Evolutionary conservation across 2,797 vertebrate species (phyloP), one percentile per base, ranked within the genome.

Genomic region (Oceanodroma leucorhoa): DNA sequence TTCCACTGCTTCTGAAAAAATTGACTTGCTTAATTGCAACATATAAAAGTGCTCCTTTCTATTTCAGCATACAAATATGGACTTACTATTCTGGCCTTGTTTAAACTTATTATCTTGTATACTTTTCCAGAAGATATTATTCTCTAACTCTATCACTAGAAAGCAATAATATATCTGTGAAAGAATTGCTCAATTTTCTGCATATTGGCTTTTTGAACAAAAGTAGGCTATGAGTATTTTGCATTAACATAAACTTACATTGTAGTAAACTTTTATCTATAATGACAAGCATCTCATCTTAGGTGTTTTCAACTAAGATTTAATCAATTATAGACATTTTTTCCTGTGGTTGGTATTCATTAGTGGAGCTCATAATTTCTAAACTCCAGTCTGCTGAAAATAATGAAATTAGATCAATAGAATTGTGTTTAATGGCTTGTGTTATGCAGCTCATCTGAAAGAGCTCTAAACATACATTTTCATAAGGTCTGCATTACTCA

Each of bases 381-480:
- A 76, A 92, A 89, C 60, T 94, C 46, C 65, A 88, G 38, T 87
- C 72, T 90, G 71, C 61, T 95, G 94, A 95, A 98, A 97, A 96
- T 88, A 97, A 96, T 90, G 64, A 95, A 92, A 94, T 97, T 93
- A 96, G 79, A 95, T 96, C 84, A 88, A 77, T 77, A 89, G 48
- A 91, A 18, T 91, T 95, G 96, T 95, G 96, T 93, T 93, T 96
- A 97, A 97, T 97, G 90, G 91, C 30, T 93, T 96, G 87, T 96
- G 82, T 95, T 97, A 89, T 50, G 88, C 72, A 95, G 87, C 72
- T 97, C 87, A 90, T 96, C 94, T 95, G 83, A 90, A 97, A 94
- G 54, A 62, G 82, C 96, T 93, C 82, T 92, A 76, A 96, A 92
- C 1, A 11, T 60, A 50, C 78, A 80, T 95, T 97, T 97, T 97